Evolutionary conservation across 2,113 vertebrate species (phyloP), one percentile per base, ranked within the genome.

Genomic region (Odontesthes bonariensis): DNA sequence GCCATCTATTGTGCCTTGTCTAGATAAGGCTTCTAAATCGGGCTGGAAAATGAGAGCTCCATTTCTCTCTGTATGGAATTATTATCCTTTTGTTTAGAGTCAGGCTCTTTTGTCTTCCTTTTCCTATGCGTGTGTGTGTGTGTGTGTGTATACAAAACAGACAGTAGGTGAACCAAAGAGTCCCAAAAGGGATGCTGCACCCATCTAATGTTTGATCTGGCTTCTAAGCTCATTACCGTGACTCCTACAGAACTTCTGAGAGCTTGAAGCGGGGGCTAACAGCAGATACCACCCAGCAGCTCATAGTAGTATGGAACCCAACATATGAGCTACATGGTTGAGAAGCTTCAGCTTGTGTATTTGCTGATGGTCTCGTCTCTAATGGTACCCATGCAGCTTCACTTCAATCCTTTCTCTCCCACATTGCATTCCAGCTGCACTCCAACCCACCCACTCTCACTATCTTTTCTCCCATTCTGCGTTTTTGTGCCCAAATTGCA

Each of bases 1-100:
- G 92, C 86, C 89, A 94, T 92, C 93, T 86, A 93, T 95, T 94
- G 93, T 94, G 92, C 84, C 90, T 81, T 88, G 91, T 92, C 91
- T 91, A 92, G 93, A 94, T 95, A 93, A 92, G 91, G 88, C 91
- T 83, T 88, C 91, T 92, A 94, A 93, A 95, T 93, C 91, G 73
- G 88, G 90, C 89, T 88, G 88, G 81, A 89, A 91, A 92, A 92
- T 85, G 88, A 78, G 89, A 91, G 92, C 91, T 92, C 90, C 85
- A 88, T 94, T 93, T 93, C 90, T 92, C 85, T 92, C 86, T 88
- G 91, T 88, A 81, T 90, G 88, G 91, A 94, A 94, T 94, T 94
- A 92, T 92, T 92, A 94, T 94, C 93, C 92, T 88, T 92, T 94
- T 94, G 93, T 94, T 94, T 93, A 75, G 82, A 88, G 79, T 88